These are phyloP conservation scores for Boulengeromyrus knoepffleri DNA, from an alignment of 2,113 vertebrate genomes.

Conservation along the genomic window DNA sequence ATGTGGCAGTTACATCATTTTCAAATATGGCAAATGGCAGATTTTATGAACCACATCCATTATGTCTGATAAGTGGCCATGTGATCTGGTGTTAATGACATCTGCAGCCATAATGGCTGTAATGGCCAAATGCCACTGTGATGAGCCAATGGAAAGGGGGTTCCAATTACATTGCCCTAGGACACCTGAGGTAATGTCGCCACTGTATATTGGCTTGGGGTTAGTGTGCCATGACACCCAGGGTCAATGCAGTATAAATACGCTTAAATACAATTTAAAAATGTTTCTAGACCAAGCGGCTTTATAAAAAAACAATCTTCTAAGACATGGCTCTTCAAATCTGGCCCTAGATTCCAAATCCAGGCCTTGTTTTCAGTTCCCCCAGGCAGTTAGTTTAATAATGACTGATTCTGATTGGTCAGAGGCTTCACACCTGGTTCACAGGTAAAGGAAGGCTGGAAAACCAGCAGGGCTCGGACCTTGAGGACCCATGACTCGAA, in stretches of 20 bases:
- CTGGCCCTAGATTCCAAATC: background rate
- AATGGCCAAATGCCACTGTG: background rate
- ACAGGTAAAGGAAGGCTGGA: too few species aligned
- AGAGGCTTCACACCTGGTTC: too few species aligned
- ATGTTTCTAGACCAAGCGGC: background rate
- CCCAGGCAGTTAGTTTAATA: too few species aligned
- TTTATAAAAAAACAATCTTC: background rate
- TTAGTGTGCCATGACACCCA: background rate
- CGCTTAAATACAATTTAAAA: background rate
- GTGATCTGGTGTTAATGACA: background rate
- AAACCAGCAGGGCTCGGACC: too few species aligned
- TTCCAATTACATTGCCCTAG: background rate
- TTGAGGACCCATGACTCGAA: too few species aligned
- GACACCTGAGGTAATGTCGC: slow-evolving; percentile 20
- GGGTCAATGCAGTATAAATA: background rate
- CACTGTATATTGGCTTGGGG: background rate
- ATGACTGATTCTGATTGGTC: too few species aligned
- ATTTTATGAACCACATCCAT: background rate
- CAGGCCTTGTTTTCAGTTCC: too few species aligned
- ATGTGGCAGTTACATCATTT: background rate
- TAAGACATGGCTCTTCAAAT: background rate
- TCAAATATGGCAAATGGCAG: background rate
- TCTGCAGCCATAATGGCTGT: slow-evolving; percentile 8
- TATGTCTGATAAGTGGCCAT: background rate
- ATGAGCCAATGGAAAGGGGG: background rate